Conservation (phyloP, 2,797 vertebrate genomes). For the Synanceia verrucosa region DNA sequence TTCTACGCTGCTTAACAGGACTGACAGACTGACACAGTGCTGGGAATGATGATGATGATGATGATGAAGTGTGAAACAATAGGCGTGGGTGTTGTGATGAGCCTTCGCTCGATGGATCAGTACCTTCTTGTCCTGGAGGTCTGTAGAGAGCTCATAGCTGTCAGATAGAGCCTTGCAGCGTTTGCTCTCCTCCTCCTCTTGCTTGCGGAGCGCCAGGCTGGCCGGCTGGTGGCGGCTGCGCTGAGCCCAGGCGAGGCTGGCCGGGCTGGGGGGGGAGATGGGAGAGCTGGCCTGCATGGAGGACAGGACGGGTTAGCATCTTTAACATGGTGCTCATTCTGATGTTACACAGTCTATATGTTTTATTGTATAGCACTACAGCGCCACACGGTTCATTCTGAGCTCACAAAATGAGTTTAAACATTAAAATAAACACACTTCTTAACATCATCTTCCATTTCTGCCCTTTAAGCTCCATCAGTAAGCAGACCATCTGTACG, state of each 20-base stretch:
- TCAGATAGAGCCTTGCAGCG: conserved; percentile 91
- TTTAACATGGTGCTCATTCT: too few relatives aligned
- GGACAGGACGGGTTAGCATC: neutral
- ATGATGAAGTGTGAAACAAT: neutral
- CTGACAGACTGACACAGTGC: neutral
- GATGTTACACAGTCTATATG: too few relatives aligned
- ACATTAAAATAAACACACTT: too few relatives aligned
- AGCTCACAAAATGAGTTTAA: too few relatives aligned
- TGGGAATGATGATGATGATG: neutral
- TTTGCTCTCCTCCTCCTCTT: conserved; percentile 93
- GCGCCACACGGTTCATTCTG: too few relatives aligned
- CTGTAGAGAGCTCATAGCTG: conserved; percentile 94
- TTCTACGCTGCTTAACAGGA: neutral
- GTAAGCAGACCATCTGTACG: neutral
- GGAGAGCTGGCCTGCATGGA: conserved; percentile 64
- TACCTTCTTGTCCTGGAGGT: conserved; percentile 94
- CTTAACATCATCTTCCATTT: too few relatives aligned
- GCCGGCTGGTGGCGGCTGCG: conserved; percentile 90
- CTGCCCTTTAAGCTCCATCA: neutral
- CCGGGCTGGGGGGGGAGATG: conserved; percentile 78
- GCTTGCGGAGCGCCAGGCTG: conserved; percentile 92
- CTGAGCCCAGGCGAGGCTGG: conserved; percentile 90
- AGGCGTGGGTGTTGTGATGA: neutral
- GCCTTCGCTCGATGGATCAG: too few relatives aligned
- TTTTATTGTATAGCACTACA: too few relatives aligned